Percentiles rank a stretch among this genome's conserved stretches.
Conservation (phyloP, 2,797 vertebrate genomes). For the Pampus argenteus region DNA sequence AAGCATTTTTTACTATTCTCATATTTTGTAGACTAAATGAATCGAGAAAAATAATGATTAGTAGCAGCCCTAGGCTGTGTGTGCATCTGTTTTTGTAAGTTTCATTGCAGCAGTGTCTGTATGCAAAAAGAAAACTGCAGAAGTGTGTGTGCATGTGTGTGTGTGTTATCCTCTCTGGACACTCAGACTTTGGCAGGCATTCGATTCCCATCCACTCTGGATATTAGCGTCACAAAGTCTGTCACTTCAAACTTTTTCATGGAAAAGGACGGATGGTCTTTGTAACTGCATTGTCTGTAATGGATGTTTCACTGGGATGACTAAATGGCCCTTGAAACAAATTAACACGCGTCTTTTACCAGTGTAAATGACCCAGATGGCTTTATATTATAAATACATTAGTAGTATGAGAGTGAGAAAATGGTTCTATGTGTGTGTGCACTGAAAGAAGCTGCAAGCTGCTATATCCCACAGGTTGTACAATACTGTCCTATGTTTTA, state of each 20-base stretch:
- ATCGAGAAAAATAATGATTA: no score
- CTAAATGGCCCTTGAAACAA: slow-evolving; percentile 51
- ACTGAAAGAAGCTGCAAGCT: slow-evolving; percentile 74
- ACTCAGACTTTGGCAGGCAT: slow-evolving; percentile 60
- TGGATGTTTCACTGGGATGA: slow-evolving; percentile 47
- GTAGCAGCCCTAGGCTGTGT: not conserved
- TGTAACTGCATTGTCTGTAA: slow-evolving; percentile 38
- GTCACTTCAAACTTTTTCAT: slow-evolving; percentile 62
- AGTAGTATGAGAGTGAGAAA: slow-evolving; percentile 24
- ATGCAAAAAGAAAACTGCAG: slow-evolving; percentile 49
- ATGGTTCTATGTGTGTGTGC: slow-evolving; percentile 14
- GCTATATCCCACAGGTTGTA: slow-evolving; percentile 75
- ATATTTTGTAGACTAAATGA: no score
- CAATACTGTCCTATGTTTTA: slow-evolving; percentile 52
- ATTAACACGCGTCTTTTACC: slow-evolving; percentile 46
- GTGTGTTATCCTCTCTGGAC: slow-evolving; percentile 40
- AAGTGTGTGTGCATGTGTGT: slow-evolving; percentile 16
- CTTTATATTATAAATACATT: slow-evolving; percentile 36
- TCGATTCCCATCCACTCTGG: slow-evolving; percentile 61
- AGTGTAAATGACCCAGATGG: slow-evolving; percentile 30
- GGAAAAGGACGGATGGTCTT: slow-evolving; percentile 33
- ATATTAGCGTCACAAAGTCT: slow-evolving; percentile 60
- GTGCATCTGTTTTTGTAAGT: slow-evolving; percentile 6
- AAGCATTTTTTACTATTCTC: no score
- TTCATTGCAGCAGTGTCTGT: slow-evolving; percentile 34